Evolutionary conservation across 1,140 invertebrate species (phyloP), one percentile per base, ranked within the genome.

Genomic region (Diorhabda elongata): DNA sequence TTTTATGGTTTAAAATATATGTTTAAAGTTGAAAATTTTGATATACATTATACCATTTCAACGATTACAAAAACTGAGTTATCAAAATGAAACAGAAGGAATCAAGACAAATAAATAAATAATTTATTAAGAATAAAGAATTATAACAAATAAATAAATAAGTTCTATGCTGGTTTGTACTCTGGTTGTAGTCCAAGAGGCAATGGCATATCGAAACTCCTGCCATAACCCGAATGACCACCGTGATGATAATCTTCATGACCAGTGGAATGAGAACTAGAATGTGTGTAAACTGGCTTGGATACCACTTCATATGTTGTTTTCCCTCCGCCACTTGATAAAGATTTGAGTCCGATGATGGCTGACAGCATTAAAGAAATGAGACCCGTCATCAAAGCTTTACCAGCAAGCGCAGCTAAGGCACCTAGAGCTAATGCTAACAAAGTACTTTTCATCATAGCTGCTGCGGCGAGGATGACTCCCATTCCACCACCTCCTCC

Each of bases 281-380:
- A 85, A 58, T 88, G 87, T 0, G 86, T 86, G 77, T 92, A 91
- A 0, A 93, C 85, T 0, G 92, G 92, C 73, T 93, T 93, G 62
- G 90, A 88, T 44, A 94, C 88, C 60, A 93, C 92, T 81, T 93
- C 92, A 76, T 94, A 94, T 0, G 91, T 92, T 0, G 91, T 92
- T 42, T 89, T 90, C 72, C 90, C 90, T 11, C 87, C 86, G 26
- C 88, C 87, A 5, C 85, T 76, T 0, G 88, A 84, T 11, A 92
- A 75, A 0, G 89, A 88, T 72, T 92, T 93, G 4, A 94, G 79
- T 0, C 91, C 91, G 26, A 92, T 85, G 52, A 94, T 88, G 2
- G 88, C 90, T 0, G 92, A 91, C 0, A 93, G 81, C 78, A 93
- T 87, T 2, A 93, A 81, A 0, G 92, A 90, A 86, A 93, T 90